Evolutionary conservation across 2,113 vertebrate genomes (phyloP).

Genomic region (Nibea coibor): DNA sequence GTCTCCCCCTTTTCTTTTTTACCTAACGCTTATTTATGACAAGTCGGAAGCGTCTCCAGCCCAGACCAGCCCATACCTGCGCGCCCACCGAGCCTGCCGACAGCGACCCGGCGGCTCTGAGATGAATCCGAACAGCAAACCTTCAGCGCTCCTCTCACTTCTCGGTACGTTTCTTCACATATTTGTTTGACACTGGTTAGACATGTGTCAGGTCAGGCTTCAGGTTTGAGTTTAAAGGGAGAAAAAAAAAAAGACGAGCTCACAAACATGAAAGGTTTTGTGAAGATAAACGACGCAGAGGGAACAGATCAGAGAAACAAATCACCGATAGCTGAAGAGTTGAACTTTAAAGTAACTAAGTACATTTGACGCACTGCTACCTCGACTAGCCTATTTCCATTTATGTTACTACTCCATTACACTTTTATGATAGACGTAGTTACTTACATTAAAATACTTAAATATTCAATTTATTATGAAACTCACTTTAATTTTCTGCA

Average conservation of each 20-base stretch:
- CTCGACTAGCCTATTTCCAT: no score
- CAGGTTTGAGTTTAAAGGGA: neutral
- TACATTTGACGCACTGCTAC: neutral
- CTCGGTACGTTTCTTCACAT: constrained; percentile 29
- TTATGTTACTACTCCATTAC: no score
- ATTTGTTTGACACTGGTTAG: neutral
- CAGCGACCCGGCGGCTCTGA: neutral
- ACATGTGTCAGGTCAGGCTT: neutral
- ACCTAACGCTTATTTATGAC: neutral
- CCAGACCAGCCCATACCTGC: neutral
- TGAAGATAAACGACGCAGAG: no score
- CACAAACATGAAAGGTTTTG: neutral
- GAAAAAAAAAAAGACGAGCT: neutral
- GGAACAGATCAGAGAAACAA: neutral
- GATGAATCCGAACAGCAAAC: constrained; percentile 49
- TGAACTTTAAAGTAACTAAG: neutral
- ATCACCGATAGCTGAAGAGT: neutral
- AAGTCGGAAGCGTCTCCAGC: constrained; percentile 11
- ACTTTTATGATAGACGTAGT: neutral
- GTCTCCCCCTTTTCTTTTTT: neutral
- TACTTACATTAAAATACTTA: neutral
- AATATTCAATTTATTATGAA: no score
- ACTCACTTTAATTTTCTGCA: no score
- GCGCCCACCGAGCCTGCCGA: neutral
- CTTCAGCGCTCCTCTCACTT: constrained; percentile 48